These are phyloP conservation scores for Cariama cristata DNA, from an alignment of 2,113 vertebrate species.

Conservation along the genomic window DNA sequence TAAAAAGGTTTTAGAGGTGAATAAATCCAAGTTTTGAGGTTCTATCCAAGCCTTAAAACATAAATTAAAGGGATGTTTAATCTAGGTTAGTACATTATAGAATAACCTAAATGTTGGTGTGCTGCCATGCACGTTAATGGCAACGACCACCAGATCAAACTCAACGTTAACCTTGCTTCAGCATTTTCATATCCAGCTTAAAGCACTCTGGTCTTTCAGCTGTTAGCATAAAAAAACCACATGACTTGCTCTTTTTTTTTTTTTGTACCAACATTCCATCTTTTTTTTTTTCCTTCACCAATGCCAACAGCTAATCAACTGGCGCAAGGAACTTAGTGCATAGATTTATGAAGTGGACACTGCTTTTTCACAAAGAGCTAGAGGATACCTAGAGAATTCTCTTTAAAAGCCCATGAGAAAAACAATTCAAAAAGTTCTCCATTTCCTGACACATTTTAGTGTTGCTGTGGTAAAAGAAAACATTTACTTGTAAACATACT, in stretches of 20 bases:
- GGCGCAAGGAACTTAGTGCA: background rate
- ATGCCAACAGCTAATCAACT: background rate
- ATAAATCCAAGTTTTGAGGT: background rate
- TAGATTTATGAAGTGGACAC: background rate
- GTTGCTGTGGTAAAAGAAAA: background rate
- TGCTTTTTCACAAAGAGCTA: background rate
- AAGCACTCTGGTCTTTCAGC: background rate
- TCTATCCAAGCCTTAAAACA: background rate
- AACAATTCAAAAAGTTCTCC: background rate
- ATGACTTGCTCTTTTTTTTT: background rate
- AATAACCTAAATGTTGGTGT: background rate
- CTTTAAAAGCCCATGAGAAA: background rate
- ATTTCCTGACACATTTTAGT: background rate
- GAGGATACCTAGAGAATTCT: background rate
- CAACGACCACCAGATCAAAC: background rate
- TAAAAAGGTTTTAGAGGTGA: background rate
- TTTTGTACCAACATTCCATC: background rate
- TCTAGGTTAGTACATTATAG: background rate
- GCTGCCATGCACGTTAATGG: background rate
- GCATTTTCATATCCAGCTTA: background rate
- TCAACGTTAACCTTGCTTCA: background rate
- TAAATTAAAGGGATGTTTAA: background rate
- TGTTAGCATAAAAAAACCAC: background rate
- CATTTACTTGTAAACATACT: background rate
- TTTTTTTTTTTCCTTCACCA: background rate